Evolutionary conservation across 2,113 vertebrate species (phyloP), one percentile per base, ranked within the genome.

Genomic region (Thalassarche chlororhynchos): DNA sequence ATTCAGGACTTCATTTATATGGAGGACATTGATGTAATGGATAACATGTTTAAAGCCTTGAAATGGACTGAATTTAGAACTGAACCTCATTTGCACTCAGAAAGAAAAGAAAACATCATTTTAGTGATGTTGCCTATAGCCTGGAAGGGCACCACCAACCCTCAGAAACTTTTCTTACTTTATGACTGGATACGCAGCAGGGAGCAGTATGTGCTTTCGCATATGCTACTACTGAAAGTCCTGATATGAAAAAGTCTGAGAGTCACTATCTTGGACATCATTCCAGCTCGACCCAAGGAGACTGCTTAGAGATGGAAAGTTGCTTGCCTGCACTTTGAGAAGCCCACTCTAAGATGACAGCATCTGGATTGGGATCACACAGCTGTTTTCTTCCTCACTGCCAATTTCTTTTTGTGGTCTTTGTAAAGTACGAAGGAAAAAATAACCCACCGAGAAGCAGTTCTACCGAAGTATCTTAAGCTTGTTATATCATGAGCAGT

Each of bases 381-480:
- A 87, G 44, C 21, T 82, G 47, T 80, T 96, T 94, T 94, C 70
- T 69, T 68, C 32, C 31, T 65, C 38, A 25, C 14, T 75, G 55
- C 4, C 34, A 60, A 14, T 19, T 64, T 83, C 34, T 88, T 84
- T 88, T 54, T 44, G 49, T 49, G 38, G 8, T 74, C 54, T 95
- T 70, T 80, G 36, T 93, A 62, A 82, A 91, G 62, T 46, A 71
- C 77, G 51, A 93, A 93, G 31, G 24, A 36, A 79, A 91, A 95
- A 93, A 71, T 54, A 78, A 82, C 72, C 40, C 52, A 79, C 80
- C 60, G 93, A 90, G 91, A 93, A 82, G 64, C 66, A 89, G 70
- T 91, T 89, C 80, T 65, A 60, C 31, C 25, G 42, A 96, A 93
- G 52, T 69, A 47, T 86, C 49, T 76, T 95, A 90, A 96, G 76